Evolutionary conservation across 2,797 vertebrate genomes (phyloP), one percentile per base, ranked within the genome.

Genomic region (Anniella stebbinsi): DNA sequence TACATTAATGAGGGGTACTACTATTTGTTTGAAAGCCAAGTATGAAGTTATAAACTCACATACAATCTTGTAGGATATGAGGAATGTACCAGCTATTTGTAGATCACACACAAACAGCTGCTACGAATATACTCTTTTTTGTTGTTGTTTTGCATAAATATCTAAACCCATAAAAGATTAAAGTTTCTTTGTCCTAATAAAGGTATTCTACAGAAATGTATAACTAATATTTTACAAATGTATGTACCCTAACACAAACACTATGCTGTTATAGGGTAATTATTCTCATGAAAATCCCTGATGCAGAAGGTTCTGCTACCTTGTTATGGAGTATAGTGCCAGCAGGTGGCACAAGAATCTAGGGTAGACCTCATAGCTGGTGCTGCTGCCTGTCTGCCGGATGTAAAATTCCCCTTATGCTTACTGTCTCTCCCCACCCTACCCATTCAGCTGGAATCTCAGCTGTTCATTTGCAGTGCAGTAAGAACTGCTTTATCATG

Each of bases 301-400:
- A 21, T 69, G 36, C 7, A 1, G 13, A 17, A n/a, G 51, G 9
- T 12, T 76, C 12, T 48, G 60, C 36, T 60, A 72, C 45, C 33
- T 25, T 90, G 78, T 75, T 51, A 4, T 54, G 28, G 25, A 77
- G 4, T 21, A 51, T 86, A 69, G 2, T 76, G 54, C 89, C 85
- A 36, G 80, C 28, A 90, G 89, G 60, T 83, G 89, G 89, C 67
- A 57, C 70, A 82, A 13, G 30, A 80, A 69, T 80, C 83, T 70
- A 45, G 83, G n/a, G n/a, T 38, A 82, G 77, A 67, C 28, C 41
- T 51, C 57, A 5, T 23, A n/a, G 38, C n/a, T 60, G 41, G 12
- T 80, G 76, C 1, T 10, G 51, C 15, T 63, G 60, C 60, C 21
- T 23, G 60, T 63, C 60, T 63, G 60, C 45, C 10, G 33, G 54